Base-by-base conservation (phyloP, 2,113 vertebrate species). In the Climacteris rufus region DNA sequence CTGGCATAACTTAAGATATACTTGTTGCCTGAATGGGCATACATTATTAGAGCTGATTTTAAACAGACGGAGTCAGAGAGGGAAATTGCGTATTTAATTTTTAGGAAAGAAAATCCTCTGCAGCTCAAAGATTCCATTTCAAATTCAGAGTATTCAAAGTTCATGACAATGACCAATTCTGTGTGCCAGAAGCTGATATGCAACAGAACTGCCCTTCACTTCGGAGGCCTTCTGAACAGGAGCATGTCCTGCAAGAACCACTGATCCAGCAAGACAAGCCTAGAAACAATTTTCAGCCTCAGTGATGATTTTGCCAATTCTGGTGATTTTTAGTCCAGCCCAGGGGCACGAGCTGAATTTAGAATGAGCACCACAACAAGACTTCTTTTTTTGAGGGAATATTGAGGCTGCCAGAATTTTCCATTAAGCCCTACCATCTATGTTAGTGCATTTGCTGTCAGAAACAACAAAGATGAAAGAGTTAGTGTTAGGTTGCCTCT, bases 381-480 rank as follows among this genome's bases (percentile, higher is more conserved):
- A 83, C 57, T 33, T 85, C 50, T 85, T 52, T 94, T 68, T 95
- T 18, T 74, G 57, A 93, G 63, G 85, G 53, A 91, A 90, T 54
- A 66, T 31, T 87, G 89, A 95, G n/a, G 71, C 93, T 91, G 95
- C 95, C 79, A 90, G 83, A 83, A 74, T 76, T 89, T 87, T 93
- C 91, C 93, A 80, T 53, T 66, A 91, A 91, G 65, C 76, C 49
- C 69, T 82, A 70, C 4, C 3, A 87, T 87, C 68, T 94, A 47
- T 22, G 81, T 95, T 95, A 94, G 75, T 90, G 66, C 28, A 1
- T 52, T 90, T 90, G 71, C 69, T 93, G 79, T 88, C 87, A 94
- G 68, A 91, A 89, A 90, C 79, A 96, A 83, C 85, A 64, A 81
- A 90, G 89, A 92, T 47, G 69, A 90, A 94, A 95, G 80, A 54